Base-by-base conservation (phyloP, 2,113 vertebrate species). In the Piprites chloris region DNA sequence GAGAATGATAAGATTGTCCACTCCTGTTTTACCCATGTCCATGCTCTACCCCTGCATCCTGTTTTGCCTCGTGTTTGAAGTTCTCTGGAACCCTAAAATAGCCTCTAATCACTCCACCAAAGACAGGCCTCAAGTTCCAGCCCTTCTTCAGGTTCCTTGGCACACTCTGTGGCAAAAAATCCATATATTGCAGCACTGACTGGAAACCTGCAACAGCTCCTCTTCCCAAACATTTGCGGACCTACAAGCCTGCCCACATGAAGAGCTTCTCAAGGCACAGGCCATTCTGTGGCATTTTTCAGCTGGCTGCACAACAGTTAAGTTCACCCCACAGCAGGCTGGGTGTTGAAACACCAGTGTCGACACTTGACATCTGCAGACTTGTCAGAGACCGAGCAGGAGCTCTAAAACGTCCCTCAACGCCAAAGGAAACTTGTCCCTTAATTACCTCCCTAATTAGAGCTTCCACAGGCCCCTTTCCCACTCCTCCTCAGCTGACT, bases 361-460 rank as follows among this genome's bases (percentile, higher is more conserved):
- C 6, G 1, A 55, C 88, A 87, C 49, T 42, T 80, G 78, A 73
- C 89, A 62, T 41, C 86, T 87, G 85, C 59, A 83, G 85, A 9
- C 76, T 49, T 28, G 79, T 61, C 91, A 89, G 74, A n/a, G 78
- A 76, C 35, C 0, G 0, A 37, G 68, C 69, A 68, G 78, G 12
- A 62, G 55, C 94, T 47, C 1, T 12, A 76, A 95, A 94, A 90
- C 78, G 59, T 76, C 53, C 75, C 28, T 42, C 62, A 55, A 20
- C 2, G 37, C 46, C 71, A 35, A 75, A 58, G 35, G 61, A 87
- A 78, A 44, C 46, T 44, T 35, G 62, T 69, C 59, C 61, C 95
- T 83, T 97, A 94, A 97, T 96, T 93, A 95, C 59, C 86, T 83
- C 53, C 55, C 66, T 96, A 96, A 97, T 96, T 93, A 93, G 94